These are phyloP conservation scores for Hyposoter dolosus DNA, from an alignment of 2,888 invertebrate genomes.

Conservation along the genomic window DNA sequence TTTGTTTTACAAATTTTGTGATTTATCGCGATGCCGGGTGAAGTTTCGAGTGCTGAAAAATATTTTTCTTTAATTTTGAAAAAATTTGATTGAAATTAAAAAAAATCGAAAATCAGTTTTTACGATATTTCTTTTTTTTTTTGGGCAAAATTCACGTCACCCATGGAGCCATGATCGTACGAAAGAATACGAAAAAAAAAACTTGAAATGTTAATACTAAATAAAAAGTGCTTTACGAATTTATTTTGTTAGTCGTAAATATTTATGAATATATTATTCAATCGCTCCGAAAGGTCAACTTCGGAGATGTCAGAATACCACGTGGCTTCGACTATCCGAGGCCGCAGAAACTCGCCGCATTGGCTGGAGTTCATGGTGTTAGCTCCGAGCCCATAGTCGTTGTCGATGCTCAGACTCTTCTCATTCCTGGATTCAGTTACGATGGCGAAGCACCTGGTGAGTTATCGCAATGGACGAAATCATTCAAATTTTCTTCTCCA, in stretches of 20 bases:
- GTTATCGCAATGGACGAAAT: constrained; percentile 66
- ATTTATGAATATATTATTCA: constrained; percentile 21
- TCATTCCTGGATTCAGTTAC: constrained; percentile 95
- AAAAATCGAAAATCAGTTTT: too few relatives aligned
- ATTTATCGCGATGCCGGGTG: too few relatives aligned
- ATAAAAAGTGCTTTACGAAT: not conserved
- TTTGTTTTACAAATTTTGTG: too few relatives aligned
- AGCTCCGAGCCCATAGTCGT: constrained; percentile 94
- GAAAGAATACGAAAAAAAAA: not conserved
- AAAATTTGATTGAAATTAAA: too few relatives aligned
- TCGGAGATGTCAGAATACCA: constrained; percentile 94
- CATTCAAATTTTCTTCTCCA: constrained; percentile 1
- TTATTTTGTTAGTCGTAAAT: not conserved
- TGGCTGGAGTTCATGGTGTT: constrained; percentile 93
- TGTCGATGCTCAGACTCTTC: constrained; percentile 96
- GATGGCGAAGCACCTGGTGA: constrained; percentile 97
- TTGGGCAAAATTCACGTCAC: not conserved
- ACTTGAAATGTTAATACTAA: not conserved
- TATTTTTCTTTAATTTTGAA: too few relatives aligned
- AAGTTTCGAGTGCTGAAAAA: too few relatives aligned
- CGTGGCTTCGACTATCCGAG: constrained; percentile 92
- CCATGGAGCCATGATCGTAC: too few relatives aligned
- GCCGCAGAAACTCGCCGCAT: constrained; percentile 91
- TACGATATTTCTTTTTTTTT: not conserved
- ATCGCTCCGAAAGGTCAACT: constrained; percentile 89